Percentiles rank a stretch among this genome's conserved stretches.
phyloP scores from a whole-genome alignment of 2,888 invertebrate species.

The Temnothorax rugatulus region DNA sequence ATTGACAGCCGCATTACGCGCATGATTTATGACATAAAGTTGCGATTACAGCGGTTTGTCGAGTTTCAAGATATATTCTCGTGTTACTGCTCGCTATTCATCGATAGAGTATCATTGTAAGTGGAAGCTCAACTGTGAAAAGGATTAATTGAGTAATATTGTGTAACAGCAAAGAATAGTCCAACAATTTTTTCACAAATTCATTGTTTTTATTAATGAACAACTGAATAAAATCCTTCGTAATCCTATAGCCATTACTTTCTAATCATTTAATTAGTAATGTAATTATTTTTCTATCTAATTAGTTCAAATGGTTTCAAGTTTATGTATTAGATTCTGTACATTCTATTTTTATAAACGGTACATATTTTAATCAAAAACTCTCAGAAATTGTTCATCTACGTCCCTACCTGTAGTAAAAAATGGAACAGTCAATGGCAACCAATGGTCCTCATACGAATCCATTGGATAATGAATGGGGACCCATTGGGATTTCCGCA shows the following conservation, averaged over 20 bases:
- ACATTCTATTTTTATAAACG: background rate
- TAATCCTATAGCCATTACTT: background rate
- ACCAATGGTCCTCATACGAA: no score
- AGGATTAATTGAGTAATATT: slow-evolving; percentile 13
- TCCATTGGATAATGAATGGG: no score
- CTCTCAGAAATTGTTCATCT: no score
- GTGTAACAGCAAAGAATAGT: background rate
- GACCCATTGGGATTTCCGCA: no score
- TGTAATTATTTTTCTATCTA: background rate
- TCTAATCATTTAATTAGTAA: background rate
- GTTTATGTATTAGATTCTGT: background rate
- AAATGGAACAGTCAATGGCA: no score
- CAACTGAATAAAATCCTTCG: background rate
- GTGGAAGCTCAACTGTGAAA: background rate
- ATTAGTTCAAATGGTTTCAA: background rate
- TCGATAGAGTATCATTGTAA: background rate
- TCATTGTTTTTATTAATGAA: background rate
- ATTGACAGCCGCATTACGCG: background rate
- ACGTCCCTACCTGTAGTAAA: no score
- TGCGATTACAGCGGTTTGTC: background rate
- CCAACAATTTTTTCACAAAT: background rate
- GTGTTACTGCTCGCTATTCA: background rate
- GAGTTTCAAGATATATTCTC: background rate
- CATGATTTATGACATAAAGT: slow-evolving; percentile 12
- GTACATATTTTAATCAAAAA: no score